Evolutionary conservation across 2,797 vertebrate genomes (phyloP).

Genomic region (Labroides dimidiatus): DNA sequence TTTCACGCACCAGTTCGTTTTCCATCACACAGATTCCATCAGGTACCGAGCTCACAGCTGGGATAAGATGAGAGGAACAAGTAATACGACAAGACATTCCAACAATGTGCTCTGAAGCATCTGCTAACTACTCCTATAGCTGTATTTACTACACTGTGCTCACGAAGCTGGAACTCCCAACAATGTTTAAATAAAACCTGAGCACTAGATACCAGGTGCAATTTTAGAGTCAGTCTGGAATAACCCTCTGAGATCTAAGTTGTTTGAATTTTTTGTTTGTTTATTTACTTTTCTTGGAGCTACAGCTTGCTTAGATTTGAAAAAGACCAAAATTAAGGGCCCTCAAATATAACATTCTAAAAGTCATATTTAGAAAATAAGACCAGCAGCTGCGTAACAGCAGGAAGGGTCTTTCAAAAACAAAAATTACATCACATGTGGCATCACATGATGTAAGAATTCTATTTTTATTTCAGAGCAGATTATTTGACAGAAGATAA

Average conservation of each 20-base stretch:
- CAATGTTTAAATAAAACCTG: not conserved
- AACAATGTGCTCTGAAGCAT: constrained; percentile 9
- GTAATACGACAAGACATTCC: not conserved
- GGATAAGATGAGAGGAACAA: constrained; percentile 25
- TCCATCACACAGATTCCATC: constrained; percentile 38
- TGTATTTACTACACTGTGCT: not conserved
- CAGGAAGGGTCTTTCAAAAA: too few relatives aligned
- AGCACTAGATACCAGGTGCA: not conserved
- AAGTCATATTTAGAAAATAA: too few relatives aligned
- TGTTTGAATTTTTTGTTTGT: too few relatives aligned
- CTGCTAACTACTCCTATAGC: constrained; percentile 1
- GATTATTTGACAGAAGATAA: not conserved
- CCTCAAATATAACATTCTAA: too few relatives aligned
- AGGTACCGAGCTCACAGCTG: not conserved
- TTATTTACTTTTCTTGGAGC: too few relatives aligned
- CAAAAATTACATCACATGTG: not conserved
- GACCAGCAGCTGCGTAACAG: too few relatives aligned
- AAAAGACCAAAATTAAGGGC: too few relatives aligned
- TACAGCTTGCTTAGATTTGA: too few relatives aligned
- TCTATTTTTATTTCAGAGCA: not conserved
- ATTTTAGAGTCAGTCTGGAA: too few relatives aligned
- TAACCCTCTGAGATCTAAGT: too few relatives aligned
- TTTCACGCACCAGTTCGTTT: constrained; percentile 50
- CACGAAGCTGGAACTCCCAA: not conserved
- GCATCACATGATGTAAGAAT: not conserved